phyloP scores from a whole-genome alignment of 2,888 invertebrate species.

The Hololepta plana region DNA sequence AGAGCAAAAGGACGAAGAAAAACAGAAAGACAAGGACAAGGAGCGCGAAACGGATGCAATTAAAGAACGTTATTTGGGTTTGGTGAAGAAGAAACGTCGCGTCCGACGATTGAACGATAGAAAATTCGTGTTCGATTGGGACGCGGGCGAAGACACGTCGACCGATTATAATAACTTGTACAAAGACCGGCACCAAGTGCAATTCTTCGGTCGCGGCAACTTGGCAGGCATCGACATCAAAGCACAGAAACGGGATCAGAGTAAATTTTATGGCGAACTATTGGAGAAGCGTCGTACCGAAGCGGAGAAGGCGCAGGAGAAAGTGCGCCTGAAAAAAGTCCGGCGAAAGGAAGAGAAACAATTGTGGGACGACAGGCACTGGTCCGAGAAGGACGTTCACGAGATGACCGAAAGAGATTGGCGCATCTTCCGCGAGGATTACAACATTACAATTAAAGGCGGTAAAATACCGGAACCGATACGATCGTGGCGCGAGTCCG shows the following conservation, averaged over 20 bases:
- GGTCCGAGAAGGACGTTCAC: conserved; percentile 84
- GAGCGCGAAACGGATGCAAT: conserved; percentile 91
- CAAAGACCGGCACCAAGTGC: conserved; percentile 91
- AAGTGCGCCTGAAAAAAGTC: conserved; percentile 77
- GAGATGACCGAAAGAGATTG: conserved; percentile 99
- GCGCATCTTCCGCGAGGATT: conserved; percentile 99
- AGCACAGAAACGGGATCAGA: conserved; percentile 84
- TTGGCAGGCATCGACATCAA: conserved; percentile 98
- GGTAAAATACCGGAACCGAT: conserved; percentile 95
- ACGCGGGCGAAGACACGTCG: conserved; percentile 96
- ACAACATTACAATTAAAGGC: conserved; percentile 95
- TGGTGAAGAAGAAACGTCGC: conserved; percentile 81
- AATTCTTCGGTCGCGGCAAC: conserved; percentile 95
- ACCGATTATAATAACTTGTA: conserved; percentile 94
- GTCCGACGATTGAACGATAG: conserved; percentile 89
- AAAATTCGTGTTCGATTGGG: conserved; percentile 99
- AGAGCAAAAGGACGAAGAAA: conserved; percentile 30
- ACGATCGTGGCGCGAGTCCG: conserved; percentile 86
- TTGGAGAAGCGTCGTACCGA: conserved; percentile 90
- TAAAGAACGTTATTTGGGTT: conserved; percentile 85
- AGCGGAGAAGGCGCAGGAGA: conserved; percentile 93
- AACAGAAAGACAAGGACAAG: conserved; percentile 59
- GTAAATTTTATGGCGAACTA: conserved; percentile 91
- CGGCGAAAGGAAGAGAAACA: conserved; percentile 94
- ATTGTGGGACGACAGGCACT: conserved; percentile 97